Evolutionary conservation across 2,888 invertebrate genomes (phyloP).

Genomic region (Smittia aterrima): DNA sequence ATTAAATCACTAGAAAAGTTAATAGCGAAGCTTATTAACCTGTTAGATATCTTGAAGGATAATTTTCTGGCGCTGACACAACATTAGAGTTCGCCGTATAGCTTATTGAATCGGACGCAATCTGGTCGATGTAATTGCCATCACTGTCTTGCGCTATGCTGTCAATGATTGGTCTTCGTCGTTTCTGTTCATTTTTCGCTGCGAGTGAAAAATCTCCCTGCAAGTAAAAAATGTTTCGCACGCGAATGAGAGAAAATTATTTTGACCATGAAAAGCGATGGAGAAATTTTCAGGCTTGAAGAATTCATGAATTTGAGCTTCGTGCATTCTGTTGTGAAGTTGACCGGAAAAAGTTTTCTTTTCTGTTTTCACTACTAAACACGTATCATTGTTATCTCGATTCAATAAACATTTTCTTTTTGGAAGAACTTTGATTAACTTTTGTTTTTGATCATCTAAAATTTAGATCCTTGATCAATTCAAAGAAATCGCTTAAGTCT

Average conservation of each 20-base stretch:
- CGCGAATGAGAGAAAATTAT: not conserved
- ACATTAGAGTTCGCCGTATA: not conserved
- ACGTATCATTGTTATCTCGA: not conserved
- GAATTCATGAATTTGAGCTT: conserved; percentile 5
- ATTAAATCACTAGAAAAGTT: not conserved
- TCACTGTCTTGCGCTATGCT: conserved; percentile 19
- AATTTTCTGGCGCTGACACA: not conserved
- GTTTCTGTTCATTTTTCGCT: conserved; percentile 25
- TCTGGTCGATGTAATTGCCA: conserved; percentile 38
- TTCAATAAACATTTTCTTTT: not conserved
- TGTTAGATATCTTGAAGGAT: not conserved
- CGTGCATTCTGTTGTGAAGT: not conserved
- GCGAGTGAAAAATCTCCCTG: conserved; percentile 25
- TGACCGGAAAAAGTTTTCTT: conserved; percentile 17
- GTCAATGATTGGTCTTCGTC: conserved; percentile 14
- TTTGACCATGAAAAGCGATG: not conserved
- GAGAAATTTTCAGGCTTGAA: conserved; percentile 38
- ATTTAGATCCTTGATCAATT: too few relatives aligned
- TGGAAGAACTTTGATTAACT: not conserved
- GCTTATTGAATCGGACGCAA: conserved; percentile 28
- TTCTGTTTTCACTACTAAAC: not conserved
- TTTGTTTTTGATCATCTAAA: too few relatives aligned
- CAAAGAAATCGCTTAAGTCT: too few relatives aligned
- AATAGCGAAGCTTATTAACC: not conserved
- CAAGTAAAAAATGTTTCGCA: not conserved